Evolutionary conservation across 1,140 invertebrate species (phyloP), one percentile per base, ranked within the genome.

Genomic region (Adelges cooleyi): DNA sequence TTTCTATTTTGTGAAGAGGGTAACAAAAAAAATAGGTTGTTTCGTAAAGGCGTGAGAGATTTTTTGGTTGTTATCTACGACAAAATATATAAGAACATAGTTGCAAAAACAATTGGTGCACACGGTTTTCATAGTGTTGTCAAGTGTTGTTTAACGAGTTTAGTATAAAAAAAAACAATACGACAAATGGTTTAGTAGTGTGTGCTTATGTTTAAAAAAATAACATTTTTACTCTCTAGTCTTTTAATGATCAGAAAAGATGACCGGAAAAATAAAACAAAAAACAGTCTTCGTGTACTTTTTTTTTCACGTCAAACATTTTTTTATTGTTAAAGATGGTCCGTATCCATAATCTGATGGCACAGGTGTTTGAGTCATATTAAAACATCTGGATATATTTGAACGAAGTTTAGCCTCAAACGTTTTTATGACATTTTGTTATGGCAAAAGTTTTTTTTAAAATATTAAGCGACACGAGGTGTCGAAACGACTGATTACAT

Each of bases 111-210:
- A 56, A 44, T 59, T 22, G 23, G 33, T 38, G 33, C 20, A 54
- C 20, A 59, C 38, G 40, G 27, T 15, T 42, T 59, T 59, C 44
- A n/a, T 11, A 9, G 22, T 42, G 13, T 11, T 11, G 29, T 59
- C 53, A 59, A 59, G 53, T 59, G 53, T 42, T 44, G 38, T 59
- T 59, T 42, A 59, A 59, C 53, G 38, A 59, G 53, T 59, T 59
- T 15, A 42, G 22, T n/a, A 27, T n/a, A 52, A 53, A 51, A 44
- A 44, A 44, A 42, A 59, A 42, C 20, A 40, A 44, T 44, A 38
- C 38, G n/a, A 23, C 36, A 44, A 59, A 59, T 44, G 20, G 53
- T 5, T 27, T 59, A 8, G 40, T 59, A 25, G 40, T 59, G 27
- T 44, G 17, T 59, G 6, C 8, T 33, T 33, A 6, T 33, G 4